Base-by-base conservation (phyloP, 2,113 vertebrate genomes). In the Herpetotheres cachinnans region DNA sequence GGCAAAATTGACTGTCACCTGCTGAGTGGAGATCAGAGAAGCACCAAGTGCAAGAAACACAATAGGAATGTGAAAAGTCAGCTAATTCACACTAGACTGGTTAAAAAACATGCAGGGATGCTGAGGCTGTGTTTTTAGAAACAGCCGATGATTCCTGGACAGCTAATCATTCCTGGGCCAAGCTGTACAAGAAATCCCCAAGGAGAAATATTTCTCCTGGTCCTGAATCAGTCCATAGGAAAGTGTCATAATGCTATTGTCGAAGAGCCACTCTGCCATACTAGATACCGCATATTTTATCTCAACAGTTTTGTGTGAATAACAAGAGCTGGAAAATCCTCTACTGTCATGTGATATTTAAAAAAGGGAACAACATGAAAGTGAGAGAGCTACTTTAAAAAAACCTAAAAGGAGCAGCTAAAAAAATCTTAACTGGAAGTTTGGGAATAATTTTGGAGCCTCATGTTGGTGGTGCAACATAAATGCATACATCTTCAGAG, bases 241-340 rank as follows among this genome's bases (percentile, higher is more conserved):
- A 82, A n/a, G 5, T 42, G 9, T 52, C 5, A 29, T 27, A 44
- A 46, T 0, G 3, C 1, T 85, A 6, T 27, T 65, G 6, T 66
- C 0, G 0, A 65, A 93, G 42, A 44, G 2, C 2, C 34, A 19
- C n/a, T 49, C 26, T 83, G 34, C 29, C 54, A 32, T 10, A 38
- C 17, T 25, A 19, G 27, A 44, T 55, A 50, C 32, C 84, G 42
- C 4, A n/a, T 32, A 32, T 2, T 52, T 72, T 1, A 20, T 62
- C 46, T 71, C 65, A 83, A 70, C 4, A 76, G 13, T 36, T 70
- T 66, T 63, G 10, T 50, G 32, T 42, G 22, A 74, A 40, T 42
- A 74, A n/a, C 16, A 44, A 67, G 54, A 90, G 16, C 34, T 69
- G 30, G 58, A 83, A 63, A 90, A 80, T 22, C 4, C 30, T 73